These are phyloP conservation scores for Dasysyrphus albostriatus DNA, from an alignment of 2,888 invertebrate genomes.

Conservation along the genomic window DNA sequence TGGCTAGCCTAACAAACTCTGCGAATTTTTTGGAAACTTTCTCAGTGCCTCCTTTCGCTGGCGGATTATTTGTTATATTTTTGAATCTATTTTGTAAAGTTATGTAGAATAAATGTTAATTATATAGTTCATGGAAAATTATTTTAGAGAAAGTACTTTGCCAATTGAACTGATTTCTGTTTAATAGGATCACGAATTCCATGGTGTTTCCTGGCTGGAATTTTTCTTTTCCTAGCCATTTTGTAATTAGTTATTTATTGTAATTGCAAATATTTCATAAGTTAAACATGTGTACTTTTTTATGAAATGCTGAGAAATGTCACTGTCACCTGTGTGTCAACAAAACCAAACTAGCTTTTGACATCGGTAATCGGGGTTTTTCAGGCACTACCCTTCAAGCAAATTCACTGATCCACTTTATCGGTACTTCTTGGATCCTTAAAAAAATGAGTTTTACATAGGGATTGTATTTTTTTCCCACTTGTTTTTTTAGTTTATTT, in stretches of 20 bases:
- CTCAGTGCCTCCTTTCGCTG: slow-evolving; percentile 88
- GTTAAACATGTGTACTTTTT: not conserved
- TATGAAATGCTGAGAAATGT: not conserved
- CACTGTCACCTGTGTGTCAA: too few species aligned
- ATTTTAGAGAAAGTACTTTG: slow-evolving; percentile 85
- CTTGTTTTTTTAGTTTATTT: too few species aligned
- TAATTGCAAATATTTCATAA: not conserved
- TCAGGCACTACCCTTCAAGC: too few species aligned
- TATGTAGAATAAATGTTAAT: not conserved
- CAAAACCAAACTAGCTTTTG: too few species aligned
- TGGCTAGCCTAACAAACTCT: slow-evolving; percentile 86
- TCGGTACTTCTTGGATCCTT: too few species aligned
- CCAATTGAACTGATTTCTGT: slow-evolving; percentile 87
- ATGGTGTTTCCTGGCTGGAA: slow-evolving; percentile 91
- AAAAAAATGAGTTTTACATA: too few species aligned
- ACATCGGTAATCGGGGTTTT: too few species aligned
- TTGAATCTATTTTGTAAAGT: slow-evolving; percentile 44
- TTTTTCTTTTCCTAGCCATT: slow-evolving; percentile 86
- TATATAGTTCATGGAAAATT: not conserved
- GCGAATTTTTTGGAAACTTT: slow-evolving; percentile 90
- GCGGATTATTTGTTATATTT: slow-evolving; percentile 89
- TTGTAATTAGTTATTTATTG: slow-evolving; percentile 80
- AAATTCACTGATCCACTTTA: too few species aligned
- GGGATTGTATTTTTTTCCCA: too few species aligned
- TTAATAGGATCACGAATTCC: slow-evolving; percentile 91